Conservation (phyloP, 2,888 invertebrate species). For the Melipona beecheii region DNA sequence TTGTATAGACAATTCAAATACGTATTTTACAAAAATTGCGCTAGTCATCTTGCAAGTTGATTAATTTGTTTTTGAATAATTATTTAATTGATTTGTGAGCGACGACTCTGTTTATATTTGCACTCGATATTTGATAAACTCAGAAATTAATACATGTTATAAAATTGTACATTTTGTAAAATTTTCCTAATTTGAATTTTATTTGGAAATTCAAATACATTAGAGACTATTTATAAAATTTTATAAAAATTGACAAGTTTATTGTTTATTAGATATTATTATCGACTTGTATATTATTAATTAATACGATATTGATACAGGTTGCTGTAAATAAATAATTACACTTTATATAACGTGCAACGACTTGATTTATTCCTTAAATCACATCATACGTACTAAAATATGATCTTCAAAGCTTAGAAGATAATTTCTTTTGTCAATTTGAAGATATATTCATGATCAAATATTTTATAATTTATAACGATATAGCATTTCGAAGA, state of each 20-base stretch:
- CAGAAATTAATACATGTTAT: background rate
- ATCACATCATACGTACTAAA: background rate
- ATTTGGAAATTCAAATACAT: background rate
- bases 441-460: background rate
- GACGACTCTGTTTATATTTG: background rate
- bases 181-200: background rate
- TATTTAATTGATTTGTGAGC: background rate
- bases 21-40: slow-evolving; percentile 5
- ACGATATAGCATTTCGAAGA: background rate
- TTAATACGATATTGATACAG: slow-evolving; percentile 12
- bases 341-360: slow-evolving; percentile 30
- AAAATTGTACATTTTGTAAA: background rate
- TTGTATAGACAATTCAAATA: slow-evolving; percentile 11
- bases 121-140: background rate
- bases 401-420: background rate
- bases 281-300: slow-evolving; percentile 36
- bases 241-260: slow-evolving; percentile 26
- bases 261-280: slow-evolving; percentile 32
- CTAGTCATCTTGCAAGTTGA: background rate
- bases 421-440: background rate
- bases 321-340: slow-evolving; percentile 41
- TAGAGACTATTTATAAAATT: background rate
- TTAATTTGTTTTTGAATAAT: background rate
- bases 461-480: background rate
- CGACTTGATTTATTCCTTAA: slow-evolving; percentile 18